Evolutionary conservation across 2,113 vertebrate genomes (phyloP).

Genomic region (Pseudolaguvia tuberculata): DNA sequence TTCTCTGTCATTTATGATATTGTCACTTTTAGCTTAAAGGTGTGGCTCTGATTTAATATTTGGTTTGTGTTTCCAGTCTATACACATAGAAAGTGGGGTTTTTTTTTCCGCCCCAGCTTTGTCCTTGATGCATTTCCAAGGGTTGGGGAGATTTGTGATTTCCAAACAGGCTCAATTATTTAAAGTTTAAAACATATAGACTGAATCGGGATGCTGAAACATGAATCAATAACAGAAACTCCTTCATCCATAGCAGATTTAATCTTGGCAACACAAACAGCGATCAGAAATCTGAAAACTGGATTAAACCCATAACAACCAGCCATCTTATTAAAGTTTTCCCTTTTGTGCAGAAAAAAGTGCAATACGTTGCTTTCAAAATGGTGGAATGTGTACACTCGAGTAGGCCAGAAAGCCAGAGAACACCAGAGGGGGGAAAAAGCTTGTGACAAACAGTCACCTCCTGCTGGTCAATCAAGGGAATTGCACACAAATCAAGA

Average conservation of each 20-base stretch:
- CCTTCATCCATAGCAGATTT: neutral
- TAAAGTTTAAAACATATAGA: too few relatives aligned
- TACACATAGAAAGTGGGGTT: constrained; percentile 38
- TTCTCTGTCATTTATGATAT: neutral
- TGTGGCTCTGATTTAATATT: too few relatives aligned
- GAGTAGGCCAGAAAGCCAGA: neutral
- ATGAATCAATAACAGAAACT: neutral
- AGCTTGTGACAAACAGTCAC: neutral
- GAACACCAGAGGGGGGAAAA: neutral
- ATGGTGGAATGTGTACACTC: constrained; percentile 19
- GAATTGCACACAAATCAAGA: neutral
- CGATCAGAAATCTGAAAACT: neutral
- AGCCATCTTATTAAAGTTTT: constrained; percentile 16
- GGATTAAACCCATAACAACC: neutral
- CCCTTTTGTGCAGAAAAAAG: neutral
- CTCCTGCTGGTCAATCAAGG: constrained; percentile 28
- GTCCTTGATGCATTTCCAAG: neutral
- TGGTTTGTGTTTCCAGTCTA: neutral
- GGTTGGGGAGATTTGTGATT: neutral
- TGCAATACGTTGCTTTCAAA: constrained; percentile 30
- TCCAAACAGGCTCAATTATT: neutral
- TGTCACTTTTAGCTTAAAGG: too few relatives aligned
- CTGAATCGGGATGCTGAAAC: too few relatives aligned
- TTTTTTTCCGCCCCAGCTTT: constrained; percentile 36
- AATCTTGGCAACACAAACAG: too few relatives aligned